phyloP scores from a whole-genome alignment of 1,140 invertebrate genomes.

The Daktulosphaira vitifoliae region DNA sequence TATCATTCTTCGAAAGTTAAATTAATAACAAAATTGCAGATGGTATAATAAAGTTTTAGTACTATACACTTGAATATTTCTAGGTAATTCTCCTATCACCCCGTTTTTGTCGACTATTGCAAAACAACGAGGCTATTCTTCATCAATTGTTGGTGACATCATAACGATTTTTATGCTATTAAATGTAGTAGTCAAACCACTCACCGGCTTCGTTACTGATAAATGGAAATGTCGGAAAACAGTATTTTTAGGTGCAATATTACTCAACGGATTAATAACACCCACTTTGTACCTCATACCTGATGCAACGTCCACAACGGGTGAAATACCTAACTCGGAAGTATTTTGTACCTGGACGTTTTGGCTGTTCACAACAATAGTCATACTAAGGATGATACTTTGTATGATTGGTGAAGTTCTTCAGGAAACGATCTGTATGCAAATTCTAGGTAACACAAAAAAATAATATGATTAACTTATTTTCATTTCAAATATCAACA shows the following conservation, averaged over 20 bases:
- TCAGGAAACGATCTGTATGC: background rate
- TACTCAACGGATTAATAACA: background rate
- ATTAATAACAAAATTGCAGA: no score
- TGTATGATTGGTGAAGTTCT: background rate
- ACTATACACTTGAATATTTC: no score
- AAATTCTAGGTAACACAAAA: conserved; percentile 1
- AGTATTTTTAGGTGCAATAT: background rate
- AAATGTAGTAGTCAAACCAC: conserved; percentile 5
- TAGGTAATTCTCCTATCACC: background rate
- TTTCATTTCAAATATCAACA: no score
- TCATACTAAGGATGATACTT: background rate
- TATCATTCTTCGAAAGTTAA: no score
- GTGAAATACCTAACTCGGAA: background rate
- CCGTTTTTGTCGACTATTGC: conserved; percentile 1
- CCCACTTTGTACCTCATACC: background rate
- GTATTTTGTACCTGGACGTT: background rate
- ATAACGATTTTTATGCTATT: background rate
- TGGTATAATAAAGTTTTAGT: no score
- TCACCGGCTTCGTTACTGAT: conserved; percentile 1
- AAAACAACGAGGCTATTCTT: background rate
- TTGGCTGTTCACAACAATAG: background rate
- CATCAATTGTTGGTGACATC: background rate
- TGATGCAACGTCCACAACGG: background rate
- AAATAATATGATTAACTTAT: no score
- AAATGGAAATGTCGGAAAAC: conserved; percentile 10